A percentile compares a stretch with the other conserved stretches of the same genome.
These are phyloP conservation scores for Melanotaenia maccullochi DNA, from an alignment of 2,797 vertebrate genomes.

Conservation along the genomic window DNA sequence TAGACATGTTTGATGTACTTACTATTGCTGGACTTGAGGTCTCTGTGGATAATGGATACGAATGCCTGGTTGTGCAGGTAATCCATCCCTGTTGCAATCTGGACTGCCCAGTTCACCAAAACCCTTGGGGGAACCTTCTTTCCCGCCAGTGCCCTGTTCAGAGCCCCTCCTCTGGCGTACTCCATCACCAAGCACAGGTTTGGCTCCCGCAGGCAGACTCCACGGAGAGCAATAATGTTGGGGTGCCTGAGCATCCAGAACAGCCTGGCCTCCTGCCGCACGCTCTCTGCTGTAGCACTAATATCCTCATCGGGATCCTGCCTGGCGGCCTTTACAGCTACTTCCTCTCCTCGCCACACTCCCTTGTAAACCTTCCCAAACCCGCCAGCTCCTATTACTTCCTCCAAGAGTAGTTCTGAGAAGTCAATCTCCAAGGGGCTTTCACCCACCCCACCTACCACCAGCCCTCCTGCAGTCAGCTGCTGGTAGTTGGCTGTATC, in stretches of 20 bases:
- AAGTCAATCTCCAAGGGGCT: constrained; percentile 90
- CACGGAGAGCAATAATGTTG: constrained; percentile 91
- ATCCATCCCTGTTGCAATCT: constrained; percentile 93
- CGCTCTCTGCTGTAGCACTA: constrained; percentile 87
- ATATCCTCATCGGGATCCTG: constrained; percentile 93
- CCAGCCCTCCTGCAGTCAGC: constrained; percentile 76
- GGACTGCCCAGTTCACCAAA: constrained; percentile 95
- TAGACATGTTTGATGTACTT: constrained; percentile 72
- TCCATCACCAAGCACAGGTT: constrained; percentile 95
- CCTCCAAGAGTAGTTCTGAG: constrained; percentile 87
- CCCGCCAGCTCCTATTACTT: constrained; percentile 92
- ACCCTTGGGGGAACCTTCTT: constrained; percentile 90
- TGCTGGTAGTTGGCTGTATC: constrained; percentile 76
- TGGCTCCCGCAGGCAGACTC: constrained; percentile 89
- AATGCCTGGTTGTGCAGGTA: constrained; percentile 92
- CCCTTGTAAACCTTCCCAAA: constrained; percentile 94
- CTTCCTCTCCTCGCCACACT: constrained; percentile 86
- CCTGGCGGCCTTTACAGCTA: constrained; percentile 91
- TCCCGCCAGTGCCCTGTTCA: constrained; percentile 90
- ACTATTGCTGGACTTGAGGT: constrained; percentile 97
- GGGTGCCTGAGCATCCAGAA: constrained; percentile 91
- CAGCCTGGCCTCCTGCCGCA: constrained; percentile 90
- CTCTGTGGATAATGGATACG: constrained; percentile 92
- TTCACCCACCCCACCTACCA: constrained; percentile 76
- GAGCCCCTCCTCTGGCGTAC: constrained; percentile 89